phyloP scores from a whole-genome alignment of 2,888 invertebrate genomes.

The Thymelicus acteon region DNA sequence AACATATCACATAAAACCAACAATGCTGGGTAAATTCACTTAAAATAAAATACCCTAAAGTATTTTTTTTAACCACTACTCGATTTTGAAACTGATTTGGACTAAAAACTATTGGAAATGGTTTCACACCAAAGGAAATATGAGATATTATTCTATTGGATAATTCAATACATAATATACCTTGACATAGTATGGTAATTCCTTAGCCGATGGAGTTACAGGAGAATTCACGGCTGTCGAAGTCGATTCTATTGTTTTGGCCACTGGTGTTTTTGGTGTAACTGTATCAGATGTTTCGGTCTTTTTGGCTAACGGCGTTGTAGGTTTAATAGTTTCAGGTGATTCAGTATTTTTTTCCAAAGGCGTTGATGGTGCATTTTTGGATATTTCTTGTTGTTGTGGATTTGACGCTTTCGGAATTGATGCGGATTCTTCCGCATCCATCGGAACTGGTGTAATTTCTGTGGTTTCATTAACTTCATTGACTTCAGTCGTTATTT shows the following conservation, averaged over 20 bases:
- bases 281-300: too few relatives aligned
- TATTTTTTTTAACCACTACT: too few relatives aligned
- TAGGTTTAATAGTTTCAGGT: not conserved
- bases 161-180: conserved; percentile 43
- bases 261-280: too few relatives aligned
- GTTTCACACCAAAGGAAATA: too few relatives aligned
- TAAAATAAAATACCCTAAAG: too few relatives aligned
- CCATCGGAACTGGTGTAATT: not conserved
- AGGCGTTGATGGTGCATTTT: not conserved
- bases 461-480: not conserved
- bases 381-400: not conserved
- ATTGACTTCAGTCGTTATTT: not conserved
- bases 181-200: conserved; percentile 55
- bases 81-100: too few relatives aligned
- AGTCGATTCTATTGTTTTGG: conserved; percentile 3
- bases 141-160: not conserved
- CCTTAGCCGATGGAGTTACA: not conserved
- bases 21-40: too few relatives aligned
- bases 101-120: too few relatives aligned
- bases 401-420: not conserved
- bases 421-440: not conserved
- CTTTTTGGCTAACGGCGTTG: conserved; percentile 8
- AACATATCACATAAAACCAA: not conserved
- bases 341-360: not conserved
- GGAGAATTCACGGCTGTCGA: not conserved